Percentiles rank a stretch among this genome's conserved stretches.
phyloP scores from a whole-genome alignment of 2,888 invertebrate genomes.

The Drosophila ezoana region DNA sequence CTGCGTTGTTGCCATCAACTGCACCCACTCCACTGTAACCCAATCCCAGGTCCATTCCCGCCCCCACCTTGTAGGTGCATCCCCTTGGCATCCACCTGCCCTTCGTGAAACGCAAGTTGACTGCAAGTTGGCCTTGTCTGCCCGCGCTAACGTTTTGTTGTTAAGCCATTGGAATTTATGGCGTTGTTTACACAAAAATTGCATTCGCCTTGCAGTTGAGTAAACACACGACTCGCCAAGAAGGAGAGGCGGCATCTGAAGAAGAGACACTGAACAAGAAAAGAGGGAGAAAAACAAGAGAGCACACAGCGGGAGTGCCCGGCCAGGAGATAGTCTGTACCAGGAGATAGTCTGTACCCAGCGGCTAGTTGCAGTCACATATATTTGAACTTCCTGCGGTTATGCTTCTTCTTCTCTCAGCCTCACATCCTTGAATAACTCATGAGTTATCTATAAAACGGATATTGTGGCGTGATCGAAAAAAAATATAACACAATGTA shows the following conservation, averaged over 20 bases:
- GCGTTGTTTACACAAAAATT: slow-evolving; percentile 78
- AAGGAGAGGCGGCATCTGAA: slow-evolving; percentile 1
- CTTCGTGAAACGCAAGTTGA: slow-evolving; percentile 18
- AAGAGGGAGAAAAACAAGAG: not conserved
- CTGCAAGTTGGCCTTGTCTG: slow-evolving; percentile 63
- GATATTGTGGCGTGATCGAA: too few relatives aligned
- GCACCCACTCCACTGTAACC: not conserved
- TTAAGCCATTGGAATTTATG: slow-evolving; percentile 76
- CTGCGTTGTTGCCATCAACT: slow-evolving; percentile 1
- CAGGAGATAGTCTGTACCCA: too few relatives aligned
- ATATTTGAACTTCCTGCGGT: too few relatives aligned
- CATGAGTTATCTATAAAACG: too few relatives aligned
- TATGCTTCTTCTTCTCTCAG: too few relatives aligned
- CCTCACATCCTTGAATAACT: too few relatives aligned
- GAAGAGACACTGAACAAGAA: slow-evolving; percentile 1
- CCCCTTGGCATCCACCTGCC: slow-evolving; percentile 20
- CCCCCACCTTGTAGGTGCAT: not conserved
- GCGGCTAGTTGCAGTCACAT: too few relatives aligned
- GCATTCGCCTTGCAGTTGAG: slow-evolving; percentile 77
- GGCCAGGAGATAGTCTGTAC: too few relatives aligned
- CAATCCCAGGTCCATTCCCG: not conserved
- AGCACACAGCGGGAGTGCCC: not conserved
- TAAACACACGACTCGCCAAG: slow-evolving; percentile 56
- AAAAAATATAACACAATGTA: too few relatives aligned
- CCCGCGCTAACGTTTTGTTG: slow-evolving; percentile 66